Evolutionary conservation across 2,888 invertebrate genomes (phyloP), one percentile per base, ranked within the genome.

Genomic region (Diarsia dahlii): DNA sequence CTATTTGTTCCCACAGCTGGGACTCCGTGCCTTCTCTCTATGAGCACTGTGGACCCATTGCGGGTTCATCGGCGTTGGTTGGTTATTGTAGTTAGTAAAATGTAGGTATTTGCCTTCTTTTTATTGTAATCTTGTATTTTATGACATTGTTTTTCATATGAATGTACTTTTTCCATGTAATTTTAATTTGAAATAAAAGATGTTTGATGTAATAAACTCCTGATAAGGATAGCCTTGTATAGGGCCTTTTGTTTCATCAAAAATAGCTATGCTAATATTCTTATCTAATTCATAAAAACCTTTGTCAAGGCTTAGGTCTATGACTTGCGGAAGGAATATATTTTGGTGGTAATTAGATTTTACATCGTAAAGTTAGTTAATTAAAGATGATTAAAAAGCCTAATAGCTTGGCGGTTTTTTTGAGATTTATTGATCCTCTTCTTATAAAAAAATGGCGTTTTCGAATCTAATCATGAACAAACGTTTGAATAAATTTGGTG

Each of bases 201-300:
- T 46, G 23, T 54, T 60, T 34, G 10, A 46, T 75, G n/a, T 34
- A 34, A 63, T 56, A 56, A 28, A 2, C 13, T 20, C 2, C 2
- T n/a, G 78, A 63, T 78, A 78, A 56, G 4, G 13, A 0, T 18
- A 18, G 13, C 76, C 69, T 78, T 69, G 78, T 13, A n/a, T 18
- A 78, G 78, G 78, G 78, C 58, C 46, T 12, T 12, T 20, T 10
- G 20, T 63, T 6, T 68, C 39, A 63, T 63, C 39, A 68, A 69
- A 54, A n/a, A 23, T 67, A 48, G 28, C 52, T 13, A 23, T 48
- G 52, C 18, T 68, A 68, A 15, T 39, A 45, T 28, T 9, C 54
- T 81, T 76, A 76, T 76, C 81, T 60, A 56, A 72, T 72, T 81
- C 70, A 28, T 71, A 74, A 71, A 74, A 50, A 68, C 68, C 71